Evolutionary conservation across 1,140 invertebrate genomes (phyloP).

Genomic region (Aphaenogaster floridana): DNA sequence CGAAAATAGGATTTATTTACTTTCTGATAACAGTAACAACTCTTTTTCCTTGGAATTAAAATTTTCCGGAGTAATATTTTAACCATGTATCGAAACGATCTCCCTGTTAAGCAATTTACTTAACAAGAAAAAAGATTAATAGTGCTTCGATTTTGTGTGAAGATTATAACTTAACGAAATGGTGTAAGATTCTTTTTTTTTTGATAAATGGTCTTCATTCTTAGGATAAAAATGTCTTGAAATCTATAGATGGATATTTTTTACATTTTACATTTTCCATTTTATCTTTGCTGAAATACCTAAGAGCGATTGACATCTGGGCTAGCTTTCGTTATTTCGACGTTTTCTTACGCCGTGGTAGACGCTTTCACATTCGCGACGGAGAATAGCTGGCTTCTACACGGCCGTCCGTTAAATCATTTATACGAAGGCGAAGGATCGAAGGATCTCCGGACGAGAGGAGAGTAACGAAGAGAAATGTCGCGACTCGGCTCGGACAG

Average conservation of each 20-base stretch:
- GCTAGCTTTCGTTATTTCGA: conserved; percentile 1
- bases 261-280: not conserved
- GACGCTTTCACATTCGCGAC: conserved; percentile 15
- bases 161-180: not conserved
- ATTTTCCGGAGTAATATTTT: not conserved
- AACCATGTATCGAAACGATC: not conserved
- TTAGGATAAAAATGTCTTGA: not conserved
- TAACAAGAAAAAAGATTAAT: not conserved
- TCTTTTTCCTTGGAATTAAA: not conserved
- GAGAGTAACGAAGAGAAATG: conserved; percentile 80
- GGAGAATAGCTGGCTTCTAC: not conserved
- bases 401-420: conserved; percentile 49
- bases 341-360: not conserved
- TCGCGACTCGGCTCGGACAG: conserved; percentile 55
- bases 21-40: not conserved
- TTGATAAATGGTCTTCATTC: not conserved
- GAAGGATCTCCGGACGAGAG: conserved; percentile 57
- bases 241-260: not conserved
- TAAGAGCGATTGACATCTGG: conserved; percentile 5
- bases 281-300: not conserved
- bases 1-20: not conserved
- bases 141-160: not conserved
- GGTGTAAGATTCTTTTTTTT: not conserved
- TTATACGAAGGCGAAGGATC: conserved; percentile 69
- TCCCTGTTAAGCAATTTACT: not conserved